Base-by-base conservation (phyloP, 2,888 invertebrate genomes). In the Nymphalis polychloros region DNA sequence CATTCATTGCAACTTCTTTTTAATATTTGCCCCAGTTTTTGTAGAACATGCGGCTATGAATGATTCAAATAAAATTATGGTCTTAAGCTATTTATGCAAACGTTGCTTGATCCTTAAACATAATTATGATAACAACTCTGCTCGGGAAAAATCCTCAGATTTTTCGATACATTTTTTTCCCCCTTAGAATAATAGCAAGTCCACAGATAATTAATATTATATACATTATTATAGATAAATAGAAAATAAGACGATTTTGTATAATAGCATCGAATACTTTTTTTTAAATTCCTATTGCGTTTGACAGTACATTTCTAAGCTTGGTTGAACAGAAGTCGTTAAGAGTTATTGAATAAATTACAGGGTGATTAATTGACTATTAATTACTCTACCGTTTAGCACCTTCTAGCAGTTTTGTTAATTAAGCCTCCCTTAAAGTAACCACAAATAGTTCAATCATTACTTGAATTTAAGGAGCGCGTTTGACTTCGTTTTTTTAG, bases 371-470 rank as follows among this genome's bases (percentile, higher is more conserved):
- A 88, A 92, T 92, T 83, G 89, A 86, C 78, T 81, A 85, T 90
- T 92, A 91, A 92, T 92, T 88, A 87, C 91, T 80, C 79, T 79
- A 86, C 86, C 92, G 89, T 83, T 92, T 90, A 92, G 87, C 85
- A 78, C 81, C 83, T 83, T n/a, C n/a, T n/a, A n/a, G n/a, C 78
- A 73, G 76, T 59, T 59, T 63, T 64, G 61, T 69, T 69, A 52
- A 65, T 59, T 50, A 50, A 63, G 41, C 57, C 13, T 41, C 41
- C 41, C 41, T 41, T 41, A 41, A 41, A 41, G 41, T n/a, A 19
- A 16, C 23, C 27, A 60, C 59, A 13, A 63, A 63, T 63, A 63
- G 63, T 63, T 50, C 10, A 60, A 60, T 27, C 27, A 27, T 10
- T 48, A 10, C 8, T 49, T 48, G 5, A 20, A 23, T 8, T 23